Base-by-base conservation (phyloP, 2,888 invertebrate genomes). In the Acleris literana region DNA sequence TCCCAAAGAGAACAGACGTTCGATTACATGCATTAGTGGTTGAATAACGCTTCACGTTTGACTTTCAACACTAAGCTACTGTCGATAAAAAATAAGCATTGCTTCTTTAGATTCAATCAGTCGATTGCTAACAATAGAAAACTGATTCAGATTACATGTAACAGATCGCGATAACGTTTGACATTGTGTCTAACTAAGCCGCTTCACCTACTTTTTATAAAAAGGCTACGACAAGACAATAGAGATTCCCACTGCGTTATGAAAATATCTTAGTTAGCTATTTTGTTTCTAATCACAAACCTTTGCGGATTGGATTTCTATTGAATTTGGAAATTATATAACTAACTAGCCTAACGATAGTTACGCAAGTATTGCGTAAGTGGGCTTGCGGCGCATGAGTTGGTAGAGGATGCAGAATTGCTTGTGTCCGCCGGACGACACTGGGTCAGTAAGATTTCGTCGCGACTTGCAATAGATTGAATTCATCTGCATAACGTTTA, bases 311-410 rank as follows among this genome's bases (percentile, higher is more conserved):
- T 65, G 43, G 63, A 63, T 70, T 57, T 63, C 64, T 67, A 64
- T 66, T 67, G 63, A 71, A 69, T 62, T 67, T 72, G 70, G 64
- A 69, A 72, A 75, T 84, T 79, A 76, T 76, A 75, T 76, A 82
- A 84, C 76, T 73, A 72, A 70, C 76, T 73, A 72, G 70, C 71
- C 74, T 68, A 75, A 74, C 74, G 75, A 75, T 72, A 68, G 67
- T 88, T 86, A 78, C 78, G 80, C 79, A 88, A 89, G 70, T 71
- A 70, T 88, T 88, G 82, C 79, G 75, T 84, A 88, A 88, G 64
- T 69, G 60, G 58, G 72, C 75, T 74, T 73, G 73, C 71, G 66
- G 71, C 70, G 76, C 76, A 72, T 76, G 76, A 79, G 72, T 78
- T 77, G 78, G 76, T 74, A 72, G 73, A 73, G 78, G 75, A 76